Evolutionary conservation across 1,140 invertebrate genomes (phyloP).

Genomic region (Drosophila tristis): DNA sequence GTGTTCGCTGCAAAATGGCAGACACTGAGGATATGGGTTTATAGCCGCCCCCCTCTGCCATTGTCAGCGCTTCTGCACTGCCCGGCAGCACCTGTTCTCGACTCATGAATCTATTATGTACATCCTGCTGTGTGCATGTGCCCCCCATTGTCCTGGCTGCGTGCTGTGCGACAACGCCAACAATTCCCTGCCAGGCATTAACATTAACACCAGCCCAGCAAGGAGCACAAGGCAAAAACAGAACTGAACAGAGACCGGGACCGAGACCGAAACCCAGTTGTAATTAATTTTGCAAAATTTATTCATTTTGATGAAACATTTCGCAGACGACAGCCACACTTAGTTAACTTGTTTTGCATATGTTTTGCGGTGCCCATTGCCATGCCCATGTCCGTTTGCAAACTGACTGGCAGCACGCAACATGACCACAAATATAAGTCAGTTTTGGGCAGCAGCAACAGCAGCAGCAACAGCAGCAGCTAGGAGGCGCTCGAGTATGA

Average conservation of each 20-base stretch:
- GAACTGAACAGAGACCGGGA: background rate
- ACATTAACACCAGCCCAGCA: conserved; percentile 26
- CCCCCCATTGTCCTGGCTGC: conserved; percentile 46
- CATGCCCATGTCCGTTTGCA: conserved; percentile 19
- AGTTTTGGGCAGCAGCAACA: background rate
- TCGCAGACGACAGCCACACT: conserved; percentile 49
- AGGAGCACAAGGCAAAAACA: background rate
- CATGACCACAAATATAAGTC: conserved; percentile 43
- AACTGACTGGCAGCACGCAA: conserved; percentile 42
- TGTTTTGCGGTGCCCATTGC: conserved; percentile 49
- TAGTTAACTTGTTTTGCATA: conserved; percentile 64
- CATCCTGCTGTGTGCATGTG: conserved; percentile 41
- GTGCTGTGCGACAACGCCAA: conserved; percentile 47
- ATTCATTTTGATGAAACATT: conserved; percentile 69
- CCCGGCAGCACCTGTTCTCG: conserved; percentile 20
- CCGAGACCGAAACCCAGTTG: conserved; percentile 39
- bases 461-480: background rate
- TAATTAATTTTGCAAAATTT: conserved; percentile 80
- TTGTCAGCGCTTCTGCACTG: conserved; percentile 19
- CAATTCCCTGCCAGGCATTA: conserved; percentile 27
- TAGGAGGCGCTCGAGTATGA: conserved; percentile 16
- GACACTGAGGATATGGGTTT: conserved; percentile 3
- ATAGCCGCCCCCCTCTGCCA: background rate
- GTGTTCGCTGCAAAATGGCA: conserved; percentile 21
- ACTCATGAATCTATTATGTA: conserved; percentile 9